Evolutionary conservation across 2,113 vertebrate species (phyloP).

Genomic region (Apistogramma diplotaenia): DNA sequence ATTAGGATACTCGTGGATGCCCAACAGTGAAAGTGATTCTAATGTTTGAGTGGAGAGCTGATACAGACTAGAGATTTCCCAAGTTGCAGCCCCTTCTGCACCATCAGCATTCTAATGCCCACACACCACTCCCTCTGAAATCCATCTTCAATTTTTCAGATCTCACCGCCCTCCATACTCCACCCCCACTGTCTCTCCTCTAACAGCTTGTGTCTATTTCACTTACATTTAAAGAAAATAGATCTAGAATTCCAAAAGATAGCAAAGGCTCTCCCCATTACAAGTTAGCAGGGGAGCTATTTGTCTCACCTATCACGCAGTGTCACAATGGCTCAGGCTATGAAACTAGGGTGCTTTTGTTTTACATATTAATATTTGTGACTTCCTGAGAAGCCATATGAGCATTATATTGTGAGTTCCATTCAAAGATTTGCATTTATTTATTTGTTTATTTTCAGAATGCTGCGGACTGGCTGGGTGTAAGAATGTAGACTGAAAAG

Average conservation of each 20-base stretch:
- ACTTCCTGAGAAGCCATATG: background rate
- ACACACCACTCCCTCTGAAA: conserved; percentile 69
- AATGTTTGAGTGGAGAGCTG: conserved; percentile 52
- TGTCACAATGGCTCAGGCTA: background rate
- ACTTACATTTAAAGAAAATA: conserved; percentile 62
- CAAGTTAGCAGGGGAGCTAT: conserved; percentile 33
- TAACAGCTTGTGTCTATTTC: conserved; percentile 56
- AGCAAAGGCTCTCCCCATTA: conserved; percentile 45
- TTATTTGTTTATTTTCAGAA: background rate
- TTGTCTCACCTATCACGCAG: conserved; percentile 20
- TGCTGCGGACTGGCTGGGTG: background rate
- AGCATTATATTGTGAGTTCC: background rate
- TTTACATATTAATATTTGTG: conserved; percentile 35
- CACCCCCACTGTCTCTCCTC: conserved; percentile 37
- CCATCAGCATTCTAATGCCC: conserved; percentile 73
- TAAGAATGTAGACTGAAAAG: background rate
- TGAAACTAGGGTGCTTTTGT: conserved; percentile 11
- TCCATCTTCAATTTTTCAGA: conserved; percentile 69
- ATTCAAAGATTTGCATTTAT: background rate
- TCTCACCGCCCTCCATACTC: conserved; percentile 50
- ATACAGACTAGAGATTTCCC: conserved; percentile 70
- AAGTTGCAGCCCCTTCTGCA: conserved; percentile 60
- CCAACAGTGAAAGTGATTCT: conserved; percentile 45
- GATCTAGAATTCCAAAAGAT: conserved; percentile 54
- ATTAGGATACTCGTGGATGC: conserved; percentile 17